These are phyloP conservation scores for Lamprotornis superbus DNA, from an alignment of 2,113 vertebrate species.

Conservation along the genomic window DNA sequence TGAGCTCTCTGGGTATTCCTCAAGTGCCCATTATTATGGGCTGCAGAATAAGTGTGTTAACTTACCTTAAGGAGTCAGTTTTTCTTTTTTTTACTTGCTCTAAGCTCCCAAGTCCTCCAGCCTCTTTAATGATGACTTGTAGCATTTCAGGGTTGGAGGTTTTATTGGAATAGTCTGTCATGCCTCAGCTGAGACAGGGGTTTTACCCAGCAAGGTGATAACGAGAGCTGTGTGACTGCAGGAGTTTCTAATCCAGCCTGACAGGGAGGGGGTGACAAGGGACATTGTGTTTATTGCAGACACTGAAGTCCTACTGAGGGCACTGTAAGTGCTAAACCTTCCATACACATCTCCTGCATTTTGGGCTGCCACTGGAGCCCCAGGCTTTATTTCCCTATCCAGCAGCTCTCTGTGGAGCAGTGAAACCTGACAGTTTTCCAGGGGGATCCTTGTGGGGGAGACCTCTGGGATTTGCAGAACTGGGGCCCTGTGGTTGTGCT, in stretches of 20 bases:
- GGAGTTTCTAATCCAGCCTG: constrained; percentile 17
- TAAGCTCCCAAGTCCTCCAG: not conserved
- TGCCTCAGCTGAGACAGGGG: constrained; percentile 2
- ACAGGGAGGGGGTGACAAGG: constrained; percentile 1
- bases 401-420: not conserved
- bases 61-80: not conserved
- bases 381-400: constrained; percentile 6
- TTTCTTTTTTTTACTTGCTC: not conserved
- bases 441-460: not conserved
- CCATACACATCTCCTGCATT: not conserved
- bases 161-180: constrained; percentile 36
- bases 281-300: not conserved
- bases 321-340: not conserved
- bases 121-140: constrained; percentile 33
- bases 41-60: constrained; percentile 10
- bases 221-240: not conserved
- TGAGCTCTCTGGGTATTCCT: constrained; percentile 32
- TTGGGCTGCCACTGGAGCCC: not conserved
- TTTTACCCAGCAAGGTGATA: not conserved
- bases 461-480: not conserved
- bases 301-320: not conserved
- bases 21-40: not conserved
- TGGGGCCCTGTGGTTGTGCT: not conserved
- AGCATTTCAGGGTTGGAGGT: constrained; percentile 1
- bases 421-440: not conserved